phyloP scores from a whole-genome alignment of 2,888 invertebrate species.

The Drosophila buzzatii region DNA sequence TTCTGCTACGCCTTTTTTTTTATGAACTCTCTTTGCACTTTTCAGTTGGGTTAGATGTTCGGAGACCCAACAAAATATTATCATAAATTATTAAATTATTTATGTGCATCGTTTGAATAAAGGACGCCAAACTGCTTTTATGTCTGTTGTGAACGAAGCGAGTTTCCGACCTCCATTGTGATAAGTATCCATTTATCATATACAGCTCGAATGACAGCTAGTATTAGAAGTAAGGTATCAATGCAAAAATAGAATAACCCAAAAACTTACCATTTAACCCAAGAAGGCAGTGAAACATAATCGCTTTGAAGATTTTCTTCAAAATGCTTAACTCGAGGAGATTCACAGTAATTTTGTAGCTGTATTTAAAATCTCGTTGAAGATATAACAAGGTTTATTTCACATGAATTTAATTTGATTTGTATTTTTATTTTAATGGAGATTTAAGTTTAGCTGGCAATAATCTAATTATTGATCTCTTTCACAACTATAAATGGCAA shows the following conservation, averaged over 20 bases:
- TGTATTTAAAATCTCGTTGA: not conserved
- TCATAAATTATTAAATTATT: slow-evolving; percentile 74
- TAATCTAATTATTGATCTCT: slow-evolving; percentile 81
- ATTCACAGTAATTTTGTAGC: not conserved
- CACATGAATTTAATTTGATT: slow-evolving; percentile 55
- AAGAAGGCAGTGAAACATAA: not conserved
- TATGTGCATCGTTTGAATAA: slow-evolving; percentile 56
- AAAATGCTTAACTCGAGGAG: not conserved
- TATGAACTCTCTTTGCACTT: slow-evolving; percentile 47
- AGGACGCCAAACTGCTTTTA: slow-evolving; percentile 20
- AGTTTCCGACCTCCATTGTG: slow-evolving; percentile 36
- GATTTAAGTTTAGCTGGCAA: slow-evolving; percentile 54
- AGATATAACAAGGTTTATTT: slow-evolving; percentile 11
- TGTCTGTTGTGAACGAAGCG: slow-evolving; percentile 18
- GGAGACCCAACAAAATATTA: slow-evolving; percentile 49
- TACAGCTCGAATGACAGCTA: slow-evolving; percentile 15
- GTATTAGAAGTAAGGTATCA: slow-evolving; percentile 16
- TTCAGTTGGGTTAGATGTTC: slow-evolving; percentile 15
- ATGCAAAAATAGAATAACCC: slow-evolving; percentile 12
- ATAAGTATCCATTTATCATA: slow-evolving; percentile 33
- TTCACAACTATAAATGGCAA: slow-evolving; percentile 78
- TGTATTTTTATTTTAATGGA: slow-evolving; percentile 17
- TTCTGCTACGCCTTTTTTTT: slow-evolving; percentile 43
- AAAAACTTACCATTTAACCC: not conserved
- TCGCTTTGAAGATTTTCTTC: not conserved